phyloP scores from a whole-genome alignment of 2,888 invertebrate genomes.

The Cenopis cana region DNA sequence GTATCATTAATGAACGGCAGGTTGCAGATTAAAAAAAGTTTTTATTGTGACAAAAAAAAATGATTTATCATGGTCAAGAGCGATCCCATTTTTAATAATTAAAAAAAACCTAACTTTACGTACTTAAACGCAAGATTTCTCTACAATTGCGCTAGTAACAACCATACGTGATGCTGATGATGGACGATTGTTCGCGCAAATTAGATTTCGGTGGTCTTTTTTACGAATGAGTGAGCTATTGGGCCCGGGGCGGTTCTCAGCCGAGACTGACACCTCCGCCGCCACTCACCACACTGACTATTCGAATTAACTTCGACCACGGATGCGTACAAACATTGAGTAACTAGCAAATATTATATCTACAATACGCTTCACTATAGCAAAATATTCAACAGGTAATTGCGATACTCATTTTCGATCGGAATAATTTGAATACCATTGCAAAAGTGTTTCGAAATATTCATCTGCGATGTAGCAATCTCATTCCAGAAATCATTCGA shows the following conservation, averaged over 20 bases:
- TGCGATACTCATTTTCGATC: conserved; percentile 43
- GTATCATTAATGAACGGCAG: no score
- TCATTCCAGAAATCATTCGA: conserved; percentile 61
- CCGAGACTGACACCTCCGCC: conserved; percentile 62
- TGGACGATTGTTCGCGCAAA: conserved; percentile 49
- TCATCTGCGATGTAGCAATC: conserved; percentile 45
- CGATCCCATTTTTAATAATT: no score
- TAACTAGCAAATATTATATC: conserved; percentile 38
- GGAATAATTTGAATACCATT: conserved; percentile 53
- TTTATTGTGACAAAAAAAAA: no score
- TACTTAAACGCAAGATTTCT: background rate
- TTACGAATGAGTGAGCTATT: conserved; percentile 59
- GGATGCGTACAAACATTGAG: conserved; percentile 47
- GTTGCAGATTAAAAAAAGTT: no score
- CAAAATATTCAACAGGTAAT: conserved; percentile 44
- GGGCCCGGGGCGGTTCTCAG: conserved; percentile 71
- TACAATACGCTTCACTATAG: conserved; percentile 31
- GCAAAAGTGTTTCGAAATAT: conserved; percentile 55
- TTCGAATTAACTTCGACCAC: conserved; percentile 56
- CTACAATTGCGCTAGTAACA: background rate
- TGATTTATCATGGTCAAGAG: no score
- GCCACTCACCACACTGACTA: conserved; percentile 61
- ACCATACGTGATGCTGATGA: conserved; percentile 41
- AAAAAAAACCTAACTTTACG: no score
- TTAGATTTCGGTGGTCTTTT: conserved; percentile 63